Conservation (phyloP, 92 coral and sea anemone genomes). For the Epizoanthus scotinus region DNA sequence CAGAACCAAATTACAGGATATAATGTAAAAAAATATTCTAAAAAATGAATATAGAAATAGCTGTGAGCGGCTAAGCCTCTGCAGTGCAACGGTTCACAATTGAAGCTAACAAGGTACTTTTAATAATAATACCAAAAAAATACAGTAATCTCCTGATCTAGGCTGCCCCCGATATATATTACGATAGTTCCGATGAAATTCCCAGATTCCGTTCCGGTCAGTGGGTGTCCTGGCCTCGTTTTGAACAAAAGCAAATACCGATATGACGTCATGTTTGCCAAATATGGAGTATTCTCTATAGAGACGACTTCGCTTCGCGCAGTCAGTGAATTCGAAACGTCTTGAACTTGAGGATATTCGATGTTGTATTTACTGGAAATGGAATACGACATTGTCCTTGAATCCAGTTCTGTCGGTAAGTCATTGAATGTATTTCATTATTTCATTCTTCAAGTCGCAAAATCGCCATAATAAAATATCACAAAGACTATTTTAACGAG, state of each 20-base stretch:
- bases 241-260: background rate
- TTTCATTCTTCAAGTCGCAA: background rate
- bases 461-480: too few relatives aligned
- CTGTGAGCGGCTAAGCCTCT: too few relatives aligned
- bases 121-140: too few relatives aligned
- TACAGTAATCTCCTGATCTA: too few relatives aligned
- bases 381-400: background rate
- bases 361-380: constrained; percentile 1
- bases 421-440: background rate
- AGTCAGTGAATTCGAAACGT: background rate
- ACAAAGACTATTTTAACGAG: background rate
- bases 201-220: too few relatives aligned
- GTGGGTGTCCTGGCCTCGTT: constrained; percentile 34
- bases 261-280: constrained; percentile 12
- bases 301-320: constrained; percentile 21
- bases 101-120: too few relatives aligned
- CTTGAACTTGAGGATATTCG: background rate
- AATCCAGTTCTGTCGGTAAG: constrained; percentile 7
- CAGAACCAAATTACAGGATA: too few relatives aligned
- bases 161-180: too few relatives aligned
- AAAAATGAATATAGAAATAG: too few relatives aligned
- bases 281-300: constrained; percentile 16
- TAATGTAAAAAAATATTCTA: too few relatives aligned
- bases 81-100: too few relatives aligned
- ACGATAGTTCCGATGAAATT: too few relatives aligned